phyloP scores from a whole-genome alignment of 1,140 invertebrate genomes.

The Melanaphis sacchari region DNA sequence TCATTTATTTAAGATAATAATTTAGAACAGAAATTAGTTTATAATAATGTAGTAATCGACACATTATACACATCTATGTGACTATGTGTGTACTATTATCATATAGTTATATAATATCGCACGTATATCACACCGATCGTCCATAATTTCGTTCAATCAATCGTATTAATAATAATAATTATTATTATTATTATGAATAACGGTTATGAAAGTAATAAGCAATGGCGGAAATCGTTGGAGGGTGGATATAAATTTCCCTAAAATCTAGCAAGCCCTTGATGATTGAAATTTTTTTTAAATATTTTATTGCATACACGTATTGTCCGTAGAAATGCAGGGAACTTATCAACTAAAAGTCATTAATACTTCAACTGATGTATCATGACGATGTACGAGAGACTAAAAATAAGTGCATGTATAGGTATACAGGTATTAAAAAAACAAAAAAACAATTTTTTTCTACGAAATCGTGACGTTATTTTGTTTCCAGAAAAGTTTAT shows the following conservation, averaged over 20 bases:
- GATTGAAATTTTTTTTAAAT: not conserved
- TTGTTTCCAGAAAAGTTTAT: not conserved
- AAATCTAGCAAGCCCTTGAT: not conserved
- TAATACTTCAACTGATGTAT: not conserved
- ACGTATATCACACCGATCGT: not conserved
- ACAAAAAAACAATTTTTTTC: not conserved
- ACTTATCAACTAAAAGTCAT: not conserved
- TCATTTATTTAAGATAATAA: slow-evolving; percentile 21
- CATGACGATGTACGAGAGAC: too few species aligned
- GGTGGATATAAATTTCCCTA: not conserved
- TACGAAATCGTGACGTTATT: not conserved
- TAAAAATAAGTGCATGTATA: too few species aligned
- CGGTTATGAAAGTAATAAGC: not conserved
- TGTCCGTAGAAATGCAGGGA: not conserved
- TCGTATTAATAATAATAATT: not conserved
- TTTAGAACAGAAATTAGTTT: slow-evolving; percentile 29
- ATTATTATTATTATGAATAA: too few species aligned
- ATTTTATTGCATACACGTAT: too few species aligned
- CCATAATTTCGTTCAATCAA: not conserved
- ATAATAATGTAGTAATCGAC: slow-evolving; percentile 13
- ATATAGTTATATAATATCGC: not conserved
- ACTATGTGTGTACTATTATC: not conserved
- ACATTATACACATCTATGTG: slow-evolving; percentile 7
- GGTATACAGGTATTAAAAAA: too few species aligned
- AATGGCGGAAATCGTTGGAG: not conserved